Evolutionary conservation across 2,797 vertebrate genomes (phyloP).

Genomic region (Pangasius larnaudii): DNA sequence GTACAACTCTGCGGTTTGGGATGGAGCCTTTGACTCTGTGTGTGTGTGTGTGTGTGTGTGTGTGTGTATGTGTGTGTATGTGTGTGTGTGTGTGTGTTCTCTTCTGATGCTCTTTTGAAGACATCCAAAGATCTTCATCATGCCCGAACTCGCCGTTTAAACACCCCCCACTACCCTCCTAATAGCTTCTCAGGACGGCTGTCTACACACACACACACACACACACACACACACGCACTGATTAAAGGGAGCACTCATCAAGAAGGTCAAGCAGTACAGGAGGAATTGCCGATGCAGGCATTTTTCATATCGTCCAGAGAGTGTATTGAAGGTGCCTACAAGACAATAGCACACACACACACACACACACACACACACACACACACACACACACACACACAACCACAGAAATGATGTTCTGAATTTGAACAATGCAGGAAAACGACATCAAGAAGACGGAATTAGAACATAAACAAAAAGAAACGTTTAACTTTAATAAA

Average conservation of each 20-base stretch:
- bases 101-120: constrained; percentile 5
- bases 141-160: constrained; percentile 4
- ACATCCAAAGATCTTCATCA: not conserved
- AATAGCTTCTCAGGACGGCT: not conserved
- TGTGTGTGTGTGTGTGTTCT: not conserved
- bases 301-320: not conserved
- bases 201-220: not conserved
- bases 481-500: no score
- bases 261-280: constrained; percentile 44
- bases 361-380: not conserved
- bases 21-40: not conserved
- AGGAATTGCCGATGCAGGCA: constrained; percentile 57
- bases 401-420: not conserved
- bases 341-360: not conserved
- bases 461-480: no score
- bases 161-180: not conserved
- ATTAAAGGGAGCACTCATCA: constrained; percentile 16
- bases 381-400: not conserved
- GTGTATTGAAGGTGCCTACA: not conserved
- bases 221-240: not conserved
- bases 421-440: no score
- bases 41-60: not conserved
- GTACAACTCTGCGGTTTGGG: not conserved
- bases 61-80: not conserved
- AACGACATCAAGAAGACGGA: no score